Base-by-base conservation (phyloP, 2,888 invertebrate species). In the Drosophila kuntzei region DNA sequence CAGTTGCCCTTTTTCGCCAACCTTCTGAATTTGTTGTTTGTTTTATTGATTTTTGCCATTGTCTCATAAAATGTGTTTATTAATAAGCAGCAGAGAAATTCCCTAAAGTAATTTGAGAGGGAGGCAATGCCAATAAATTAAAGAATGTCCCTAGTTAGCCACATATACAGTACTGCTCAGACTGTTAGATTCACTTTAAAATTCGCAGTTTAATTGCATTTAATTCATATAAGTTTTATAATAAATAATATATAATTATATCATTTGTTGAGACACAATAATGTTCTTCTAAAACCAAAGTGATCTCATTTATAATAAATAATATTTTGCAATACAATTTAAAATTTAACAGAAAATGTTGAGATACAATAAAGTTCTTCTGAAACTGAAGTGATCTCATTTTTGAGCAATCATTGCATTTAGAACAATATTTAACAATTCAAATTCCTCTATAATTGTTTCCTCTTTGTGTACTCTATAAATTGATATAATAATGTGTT, bases 1-100 rank as follows among this genome's bases (percentile, higher is more conserved):
- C 37, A 54, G 22, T 60, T 72, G 59, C 43, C 63, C 53, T 65
- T 64, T 39, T 58, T 61, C 29, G 64, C 66, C 36, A 53, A 44
- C 58, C 67, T 63, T 62, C 64, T 64, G 53, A 54, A 46, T 60
- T 68, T 70, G 18, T 53, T 70, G 54, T 66, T 74, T 74, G 50
- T 47, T 66, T 71, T 71, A 75, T 74, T 74, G 73, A 74, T 74
- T 74, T 65, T 71, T 36, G 53, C 3, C 50, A 27, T 54, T 44
- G 66, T 44, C 41, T 47, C 36, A 51, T 32, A 27, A 55, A 60
- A 55, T 55, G 27, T 32, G 39, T 36, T 46, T 53, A 60, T 51
- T 34, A 32, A 39, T 44, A 44, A 39, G 68, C 44, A 34, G 16
- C 12, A 20, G n/a, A 16, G 41, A 37, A 20, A 51, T 39, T 44